Conservation (phyloP, 2,797 vertebrate genomes). For the Gallinago solitaria region DNA sequence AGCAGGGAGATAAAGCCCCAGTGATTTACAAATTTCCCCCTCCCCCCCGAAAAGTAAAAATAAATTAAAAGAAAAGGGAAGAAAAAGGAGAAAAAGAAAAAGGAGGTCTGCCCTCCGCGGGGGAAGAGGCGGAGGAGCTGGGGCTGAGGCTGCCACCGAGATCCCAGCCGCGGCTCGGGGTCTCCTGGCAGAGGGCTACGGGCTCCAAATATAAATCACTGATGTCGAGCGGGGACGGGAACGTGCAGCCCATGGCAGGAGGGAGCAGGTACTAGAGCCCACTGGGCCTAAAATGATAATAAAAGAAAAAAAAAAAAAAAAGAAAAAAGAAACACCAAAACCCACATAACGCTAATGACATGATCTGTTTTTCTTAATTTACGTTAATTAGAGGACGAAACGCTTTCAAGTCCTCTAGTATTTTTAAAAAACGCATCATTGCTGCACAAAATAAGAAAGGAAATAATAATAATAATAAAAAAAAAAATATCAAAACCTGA, state of each 20-base stretch:
- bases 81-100: background rate
- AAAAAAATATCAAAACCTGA: background rate
- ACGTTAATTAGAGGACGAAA: background rate
- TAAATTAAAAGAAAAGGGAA: too few relatives aligned
- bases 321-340: background rate
- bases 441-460: background rate
- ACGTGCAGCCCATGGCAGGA: background rate
- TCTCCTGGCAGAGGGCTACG: background rate
- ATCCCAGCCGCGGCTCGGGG: background rate
- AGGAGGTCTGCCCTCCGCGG: fast-evolving
- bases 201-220: background rate
- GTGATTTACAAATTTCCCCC: background rate
- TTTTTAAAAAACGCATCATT: background rate
- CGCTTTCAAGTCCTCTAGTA: background rate
- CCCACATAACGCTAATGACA: fast-evolving
- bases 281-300: background rate
- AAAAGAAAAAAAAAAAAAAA: background rate
- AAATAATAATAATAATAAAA: background rate
- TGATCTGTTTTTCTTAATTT: background rate
- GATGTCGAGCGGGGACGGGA: background rate
- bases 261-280: background rate
- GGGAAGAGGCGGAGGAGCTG: background rate
- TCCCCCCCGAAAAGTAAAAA: too few relatives aligned
- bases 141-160: fast-evolving
- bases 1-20: background rate